A percentile compares a stretch with the other conserved stretches of the same genome.
phyloP scores from a whole-genome alignment of 2,888 invertebrate genomes.

The Lingula anatina region DNA sequence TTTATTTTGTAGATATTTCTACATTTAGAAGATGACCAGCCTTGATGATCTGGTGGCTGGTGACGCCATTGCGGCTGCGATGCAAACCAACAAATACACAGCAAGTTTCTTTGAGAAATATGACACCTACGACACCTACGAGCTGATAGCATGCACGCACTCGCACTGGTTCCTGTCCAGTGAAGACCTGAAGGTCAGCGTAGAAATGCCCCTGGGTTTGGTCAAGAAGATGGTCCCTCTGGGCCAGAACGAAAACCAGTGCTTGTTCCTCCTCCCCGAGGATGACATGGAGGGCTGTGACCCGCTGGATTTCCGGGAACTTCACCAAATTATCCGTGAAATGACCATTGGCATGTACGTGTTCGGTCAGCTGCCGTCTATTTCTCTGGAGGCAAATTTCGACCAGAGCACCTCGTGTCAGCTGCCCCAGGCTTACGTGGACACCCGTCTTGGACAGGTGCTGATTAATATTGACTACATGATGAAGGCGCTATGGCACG shows the following conservation, averaged over 20 bases:
- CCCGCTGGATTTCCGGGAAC: conserved; percentile 40
- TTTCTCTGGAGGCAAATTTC: conserved; percentile 48
- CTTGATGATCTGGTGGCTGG: too few species aligned
- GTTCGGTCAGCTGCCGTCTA: conserved; percentile 47
- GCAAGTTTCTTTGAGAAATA: conserved; percentile 38
- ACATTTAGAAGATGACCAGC: too few species aligned
- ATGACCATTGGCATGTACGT: conserved; percentile 48
- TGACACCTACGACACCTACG: conserved; percentile 47
- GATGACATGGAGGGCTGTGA: conserved; percentile 21
- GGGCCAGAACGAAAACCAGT: conserved; percentile 26
- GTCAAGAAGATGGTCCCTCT: conserved; percentile 31
- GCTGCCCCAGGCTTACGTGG: conserved; percentile 47
- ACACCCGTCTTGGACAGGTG: conserved; percentile 47
- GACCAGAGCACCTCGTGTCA: conserved; percentile 47
- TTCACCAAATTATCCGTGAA: conserved; percentile 50
- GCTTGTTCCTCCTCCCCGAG: conserved; percentile 33
- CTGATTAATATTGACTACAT: conserved; percentile 50
- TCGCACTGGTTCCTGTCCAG: conserved; percentile 47
- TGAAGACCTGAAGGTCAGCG: conserved; percentile 44
- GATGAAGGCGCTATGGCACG: conserved; percentile 52
- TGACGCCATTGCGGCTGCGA: too few species aligned
- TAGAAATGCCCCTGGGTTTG: conserved; percentile 46
- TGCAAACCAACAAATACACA: too few species aligned
- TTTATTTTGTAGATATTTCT: too few species aligned
- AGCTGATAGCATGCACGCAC: conserved; percentile 36